Evolutionary conservation across 1,140 invertebrate species (phyloP).

Genomic region (Carposina sasakii): DNA sequence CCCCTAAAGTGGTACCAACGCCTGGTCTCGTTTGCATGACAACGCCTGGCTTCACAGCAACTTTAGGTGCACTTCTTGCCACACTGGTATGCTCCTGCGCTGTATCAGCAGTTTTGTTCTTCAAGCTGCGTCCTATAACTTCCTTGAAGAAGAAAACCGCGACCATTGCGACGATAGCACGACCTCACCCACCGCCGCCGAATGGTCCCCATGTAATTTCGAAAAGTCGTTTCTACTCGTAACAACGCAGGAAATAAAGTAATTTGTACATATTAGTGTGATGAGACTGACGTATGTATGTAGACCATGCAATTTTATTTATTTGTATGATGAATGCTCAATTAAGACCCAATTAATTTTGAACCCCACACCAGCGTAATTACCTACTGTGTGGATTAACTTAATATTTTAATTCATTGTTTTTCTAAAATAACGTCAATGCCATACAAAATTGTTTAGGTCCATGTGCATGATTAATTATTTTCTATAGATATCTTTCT

Average conservation of each 20-base stretch:
- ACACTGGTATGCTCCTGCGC: conserved; percentile 88
- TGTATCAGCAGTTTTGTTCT: conserved; percentile 87
- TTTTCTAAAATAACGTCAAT: too few species aligned
- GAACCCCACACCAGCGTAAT: too few species aligned
- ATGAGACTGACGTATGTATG: conserved; percentile 67
- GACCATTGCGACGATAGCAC: conserved; percentile 59
- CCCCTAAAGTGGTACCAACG: conserved; percentile 80
- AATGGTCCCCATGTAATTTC: conserved; percentile 59
- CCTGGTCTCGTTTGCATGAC: conserved; percentile 92
- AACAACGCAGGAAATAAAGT: conserved; percentile 48
- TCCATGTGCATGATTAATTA: too few species aligned
- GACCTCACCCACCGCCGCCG: conserved; percentile 49
- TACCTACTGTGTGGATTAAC: too few species aligned
- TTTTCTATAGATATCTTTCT: too few species aligned
- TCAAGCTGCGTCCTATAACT: conserved; percentile 81
- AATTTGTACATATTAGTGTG: conserved; percentile 71
- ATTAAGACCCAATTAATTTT: too few species aligned
- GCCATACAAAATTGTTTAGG: too few species aligned
- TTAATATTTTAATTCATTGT: too few species aligned
- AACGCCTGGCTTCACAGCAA: conserved; percentile 89
- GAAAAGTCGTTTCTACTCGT: conserved; percentile 68
- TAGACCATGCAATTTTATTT: conserved; percentile 46
- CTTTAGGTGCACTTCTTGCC: conserved; percentile 84
- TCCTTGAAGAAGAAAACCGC: conserved; percentile 73
- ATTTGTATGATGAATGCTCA: too few species aligned